Conservation (phyloP, 2,113 vertebrate species). For the Hippolais icterina region DNA sequence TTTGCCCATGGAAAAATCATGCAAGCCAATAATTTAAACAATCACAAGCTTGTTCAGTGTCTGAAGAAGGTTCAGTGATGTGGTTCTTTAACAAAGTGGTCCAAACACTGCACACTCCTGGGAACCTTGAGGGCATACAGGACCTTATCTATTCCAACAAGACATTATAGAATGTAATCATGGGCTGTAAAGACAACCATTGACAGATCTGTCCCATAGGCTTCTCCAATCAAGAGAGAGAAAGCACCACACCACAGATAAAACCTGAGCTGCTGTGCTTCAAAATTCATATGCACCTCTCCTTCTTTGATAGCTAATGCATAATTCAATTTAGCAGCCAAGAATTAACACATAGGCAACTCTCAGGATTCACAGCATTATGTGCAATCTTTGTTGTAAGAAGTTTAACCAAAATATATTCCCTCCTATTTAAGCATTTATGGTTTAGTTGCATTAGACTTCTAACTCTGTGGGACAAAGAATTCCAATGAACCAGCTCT, state of each 20-base stretch:
- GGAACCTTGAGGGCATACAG: background rate
- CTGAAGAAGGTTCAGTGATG: background rate
- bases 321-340: background rate
- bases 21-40: background rate
- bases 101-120: background rate
- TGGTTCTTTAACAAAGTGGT: background rate
- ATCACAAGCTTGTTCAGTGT: background rate
- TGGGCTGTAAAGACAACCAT: background rate
- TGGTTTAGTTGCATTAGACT: background rate
- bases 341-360: background rate
- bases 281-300: background rate
- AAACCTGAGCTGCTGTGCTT: background rate
- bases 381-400: background rate
- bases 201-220: background rate
- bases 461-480: background rate
- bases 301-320: background rate
- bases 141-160: background rate
- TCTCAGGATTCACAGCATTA: background rate
- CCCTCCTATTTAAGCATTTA: background rate
- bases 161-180: background rate
- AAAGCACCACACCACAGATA: background rate
- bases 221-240: background rate
- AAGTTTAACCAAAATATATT: background rate
- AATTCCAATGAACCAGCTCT: background rate
- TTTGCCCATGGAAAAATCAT: background rate